Evolutionary conservation across 2,797 vertebrate species (phyloP).

Genomic region (Loris lydekkerianus): DNA sequence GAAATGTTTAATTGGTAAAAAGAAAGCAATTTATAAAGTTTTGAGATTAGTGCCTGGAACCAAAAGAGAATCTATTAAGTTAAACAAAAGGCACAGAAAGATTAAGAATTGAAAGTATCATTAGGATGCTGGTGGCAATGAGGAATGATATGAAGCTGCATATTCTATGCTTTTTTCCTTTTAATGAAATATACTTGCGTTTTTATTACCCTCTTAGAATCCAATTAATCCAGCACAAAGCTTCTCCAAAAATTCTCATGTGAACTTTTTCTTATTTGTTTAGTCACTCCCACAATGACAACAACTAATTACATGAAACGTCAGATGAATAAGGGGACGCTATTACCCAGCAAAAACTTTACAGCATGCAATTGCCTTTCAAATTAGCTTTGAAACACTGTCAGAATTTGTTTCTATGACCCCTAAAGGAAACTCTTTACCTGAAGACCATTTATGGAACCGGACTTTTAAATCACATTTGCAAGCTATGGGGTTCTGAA

Average conservation of each 20-base stretch:
- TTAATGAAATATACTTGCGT: conserved; percentile 58
- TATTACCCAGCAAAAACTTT: conserved; percentile 58
- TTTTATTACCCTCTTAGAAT: conserved; percentile 41
- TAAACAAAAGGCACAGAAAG: conserved; percentile 59
- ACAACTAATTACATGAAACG: conserved; percentile 68
- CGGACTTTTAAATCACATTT: background rate
- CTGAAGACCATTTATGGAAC: background rate
- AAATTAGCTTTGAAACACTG: conserved; percentile 46
- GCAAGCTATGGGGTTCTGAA: background rate
- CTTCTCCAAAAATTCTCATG: conserved; percentile 26
- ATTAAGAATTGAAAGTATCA: conserved; percentile 41
- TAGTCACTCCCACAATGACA: conserved; percentile 59
- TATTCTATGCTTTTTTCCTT: conserved; percentile 48
- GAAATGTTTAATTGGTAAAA: conserved; percentile 53
- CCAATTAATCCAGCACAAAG: conserved; percentile 71
- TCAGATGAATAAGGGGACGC: conserved; percentile 28
- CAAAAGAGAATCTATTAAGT: conserved; percentile 61
- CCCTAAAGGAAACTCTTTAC: background rate
- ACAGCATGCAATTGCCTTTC: conserved; percentile 20
- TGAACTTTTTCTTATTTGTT: conserved; percentile 35
- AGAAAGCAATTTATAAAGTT: conserved; percentile 60
- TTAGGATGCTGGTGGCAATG: conserved; percentile 37
- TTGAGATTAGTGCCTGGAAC: conserved; percentile 51
- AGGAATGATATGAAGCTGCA: background rate
- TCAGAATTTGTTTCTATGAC: background rate